Evolutionary conservation across 1,140 invertebrate species (phyloP), one percentile per base, ranked within the genome.

Genomic region (Drosophila lini): DNA sequence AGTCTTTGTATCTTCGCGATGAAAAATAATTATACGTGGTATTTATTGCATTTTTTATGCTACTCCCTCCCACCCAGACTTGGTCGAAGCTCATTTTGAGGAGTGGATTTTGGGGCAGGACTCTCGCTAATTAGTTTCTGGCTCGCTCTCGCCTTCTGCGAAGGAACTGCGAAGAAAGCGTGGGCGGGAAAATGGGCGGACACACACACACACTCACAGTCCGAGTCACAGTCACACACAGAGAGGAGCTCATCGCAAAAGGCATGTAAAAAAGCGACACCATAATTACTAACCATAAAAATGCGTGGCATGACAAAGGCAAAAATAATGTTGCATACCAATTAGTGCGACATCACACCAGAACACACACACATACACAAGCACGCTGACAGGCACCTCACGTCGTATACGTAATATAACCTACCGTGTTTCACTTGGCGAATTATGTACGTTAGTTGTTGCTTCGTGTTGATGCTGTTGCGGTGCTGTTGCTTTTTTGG

Each of bases 371-470:
- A 58, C 50, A 57, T 16, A 31, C 19, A 41, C 32, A 40, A 13
- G 36, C 28, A 16, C 3, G 11, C 15, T 50, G 11, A 47, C 19
- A 40, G 10, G n/a, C 28, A 58, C n/a, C 36, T 47, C 60, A 32
- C 41, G 48, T 15, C 41, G 63, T 62, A 81, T 69, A 81, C 80
- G 84, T 89, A 89, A 89, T 83, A 89, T 78, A 71, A 64, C 84
- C 69, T 80, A 88, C 83, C 78, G 64, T 78, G 86, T 69, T 77
- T 63, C 60, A 67, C 57, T 75, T 74, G 50, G 38, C 58, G 50
- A 74, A 74, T 56, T 64, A 74, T 50, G 40, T 42, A 41, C 58
- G 22, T 64, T 58, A 36, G 67, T 67, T 57, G 57, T 40, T 78
- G 67, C 38, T 74, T 41, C 25, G 42, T 56, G 25, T 55, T 61